phyloP scores from a whole-genome alignment of 2,888 invertebrate species.

The Amphipyra tragopoginis region DNA sequence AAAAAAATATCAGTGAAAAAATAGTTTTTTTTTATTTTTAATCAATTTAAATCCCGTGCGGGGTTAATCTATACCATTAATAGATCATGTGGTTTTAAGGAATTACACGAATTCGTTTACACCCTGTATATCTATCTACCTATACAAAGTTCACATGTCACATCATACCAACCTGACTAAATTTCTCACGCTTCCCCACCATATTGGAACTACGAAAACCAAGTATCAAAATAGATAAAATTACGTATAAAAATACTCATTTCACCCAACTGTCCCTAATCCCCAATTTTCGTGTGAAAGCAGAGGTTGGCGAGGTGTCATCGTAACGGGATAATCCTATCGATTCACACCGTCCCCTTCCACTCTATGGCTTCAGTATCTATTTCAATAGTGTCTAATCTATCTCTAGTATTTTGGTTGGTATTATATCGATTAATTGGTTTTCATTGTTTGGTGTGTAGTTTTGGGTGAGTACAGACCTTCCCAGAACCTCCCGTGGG shows the following conservation, averaged over 20 bases:
- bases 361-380: slow-evolving; percentile 65
- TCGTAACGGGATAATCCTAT: slow-evolving; percentile 67
- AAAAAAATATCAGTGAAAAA: too few species aligned
- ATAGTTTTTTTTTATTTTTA: too few species aligned
- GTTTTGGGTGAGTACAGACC: neutral
- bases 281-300: slow-evolving; percentile 60
- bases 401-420: slow-evolving; percentile 46
- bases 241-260: slow-evolving; percentile 35
- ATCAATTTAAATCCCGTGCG: too few species aligned
- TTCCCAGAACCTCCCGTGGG: neutral
- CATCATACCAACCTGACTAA: slow-evolving; percentile 1
- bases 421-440: slow-evolving; percentile 43
- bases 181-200: slow-evolving; percentile 38
- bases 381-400: slow-evolving; percentile 56
- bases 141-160: neutral
- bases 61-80: too few species aligned
- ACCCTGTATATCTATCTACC: too few species aligned
- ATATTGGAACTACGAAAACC: slow-evolving; percentile 9
- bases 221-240: slow-evolving; percentile 33
- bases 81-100: too few species aligned
- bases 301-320: slow-evolving; percentile 63
- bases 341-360: slow-evolving; percentile 59
- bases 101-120: too few species aligned
- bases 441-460: slow-evolving; percentile 29
- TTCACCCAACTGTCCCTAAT: slow-evolving; percentile 47